Conservation (phyloP, 2,113 vertebrate genomes). For the Acanthisitta chloris region DNA sequence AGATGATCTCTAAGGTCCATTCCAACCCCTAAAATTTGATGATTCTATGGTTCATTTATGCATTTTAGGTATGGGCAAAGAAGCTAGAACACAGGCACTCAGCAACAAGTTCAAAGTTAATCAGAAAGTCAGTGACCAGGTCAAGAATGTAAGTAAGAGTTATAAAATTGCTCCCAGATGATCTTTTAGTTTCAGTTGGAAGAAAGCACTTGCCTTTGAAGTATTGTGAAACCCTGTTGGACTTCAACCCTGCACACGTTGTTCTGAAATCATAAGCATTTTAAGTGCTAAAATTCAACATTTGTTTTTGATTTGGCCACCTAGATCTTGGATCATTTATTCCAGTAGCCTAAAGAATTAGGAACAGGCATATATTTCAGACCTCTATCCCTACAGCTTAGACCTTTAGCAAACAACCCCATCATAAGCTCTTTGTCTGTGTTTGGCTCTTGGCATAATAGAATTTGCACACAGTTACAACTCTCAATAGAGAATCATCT, state of each 20-base stretch:
- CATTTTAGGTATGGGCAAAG: neutral
- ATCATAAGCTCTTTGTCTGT: neutral
- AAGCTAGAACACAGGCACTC: neutral
- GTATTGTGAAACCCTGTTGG: neutral
- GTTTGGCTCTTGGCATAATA: neutral
- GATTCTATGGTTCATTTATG: too few relatives aligned
- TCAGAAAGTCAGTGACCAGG: neutral
- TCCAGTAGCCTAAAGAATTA: neutral
- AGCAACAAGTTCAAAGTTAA: neutral
- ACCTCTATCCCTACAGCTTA: neutral
- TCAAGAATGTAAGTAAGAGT: neutral
- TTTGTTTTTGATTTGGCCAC: neutral
- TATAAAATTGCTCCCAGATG: neutral
- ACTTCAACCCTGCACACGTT: neutral
- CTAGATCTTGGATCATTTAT: neutral
- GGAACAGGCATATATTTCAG: neutral
- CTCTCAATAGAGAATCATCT: neutral
- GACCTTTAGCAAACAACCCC: neutral
- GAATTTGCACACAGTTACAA: neutral
- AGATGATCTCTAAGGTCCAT: too few relatives aligned
- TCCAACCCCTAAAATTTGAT: too few relatives aligned
- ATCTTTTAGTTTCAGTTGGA: neutral
- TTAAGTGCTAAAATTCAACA: neutral
- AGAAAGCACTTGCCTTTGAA: neutral
- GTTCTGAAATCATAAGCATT: neutral